Conservation (phyloP, 2,888 invertebrate species). For the Alsophila aescularia region DNA sequence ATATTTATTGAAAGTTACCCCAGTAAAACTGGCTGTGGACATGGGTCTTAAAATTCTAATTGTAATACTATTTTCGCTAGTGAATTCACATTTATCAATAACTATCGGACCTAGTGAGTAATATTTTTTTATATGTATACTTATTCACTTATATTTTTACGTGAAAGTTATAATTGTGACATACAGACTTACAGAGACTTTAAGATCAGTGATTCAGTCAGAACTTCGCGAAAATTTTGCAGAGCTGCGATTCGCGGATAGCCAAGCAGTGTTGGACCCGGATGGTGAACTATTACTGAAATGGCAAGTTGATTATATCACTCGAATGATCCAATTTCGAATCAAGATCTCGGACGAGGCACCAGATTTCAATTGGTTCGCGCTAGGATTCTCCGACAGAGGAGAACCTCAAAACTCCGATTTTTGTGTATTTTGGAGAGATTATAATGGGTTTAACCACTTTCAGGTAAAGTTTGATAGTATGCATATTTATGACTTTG, state of each 20-base stretch:
- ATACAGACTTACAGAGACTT: no score
- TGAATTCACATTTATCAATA: constrained; percentile 58
- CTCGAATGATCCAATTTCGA: constrained; percentile 73
- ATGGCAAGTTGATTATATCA: constrained; percentile 70
- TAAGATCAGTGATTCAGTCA: no score
- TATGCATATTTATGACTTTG: no score
- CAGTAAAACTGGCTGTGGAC: no score
- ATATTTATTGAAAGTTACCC: neutral
- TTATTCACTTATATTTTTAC: no score
- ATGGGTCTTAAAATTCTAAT: constrained; percentile 56
- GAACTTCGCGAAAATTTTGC: constrained; percentile 27
- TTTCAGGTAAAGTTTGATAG: constrained; percentile 70
- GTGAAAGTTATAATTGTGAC: no score
- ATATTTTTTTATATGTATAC: neutral
- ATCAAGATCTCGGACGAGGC: constrained; percentile 76
- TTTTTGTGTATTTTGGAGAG: constrained; percentile 91
- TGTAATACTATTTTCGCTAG: constrained; percentile 49
- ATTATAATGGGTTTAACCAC: constrained; percentile 85
- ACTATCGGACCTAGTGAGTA: constrained; percentile 55
- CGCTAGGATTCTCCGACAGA: constrained; percentile 93
- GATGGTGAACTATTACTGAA: constrained; percentile 67
- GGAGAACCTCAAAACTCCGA: constrained; percentile 90
- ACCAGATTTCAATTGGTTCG: constrained; percentile 88
- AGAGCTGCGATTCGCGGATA: constrained; percentile 62
- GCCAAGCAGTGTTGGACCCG: constrained; percentile 73